phyloP scores from a whole-genome alignment of 2,797 vertebrate species.

The Anguilla pacifica region DNA sequence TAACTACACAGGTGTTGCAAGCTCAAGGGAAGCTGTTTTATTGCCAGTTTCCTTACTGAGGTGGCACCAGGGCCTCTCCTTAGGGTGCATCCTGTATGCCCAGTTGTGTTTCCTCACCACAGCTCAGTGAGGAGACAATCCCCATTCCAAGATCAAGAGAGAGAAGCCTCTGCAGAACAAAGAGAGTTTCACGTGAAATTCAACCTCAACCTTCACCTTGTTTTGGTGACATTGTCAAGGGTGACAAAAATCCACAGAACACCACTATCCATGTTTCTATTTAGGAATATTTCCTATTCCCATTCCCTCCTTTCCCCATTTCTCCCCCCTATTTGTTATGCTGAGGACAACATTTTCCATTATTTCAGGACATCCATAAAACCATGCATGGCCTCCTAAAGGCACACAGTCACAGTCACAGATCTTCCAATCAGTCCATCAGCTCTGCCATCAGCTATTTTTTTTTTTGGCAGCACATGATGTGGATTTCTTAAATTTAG shows the following conservation, averaged over 20 bases:
- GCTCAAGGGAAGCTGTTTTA: background rate
- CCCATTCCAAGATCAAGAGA: background rate
- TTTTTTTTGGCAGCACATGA: background rate
- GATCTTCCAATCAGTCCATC: background rate
- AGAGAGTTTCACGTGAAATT: background rate
- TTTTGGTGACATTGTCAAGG: background rate
- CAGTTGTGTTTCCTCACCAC: background rate
- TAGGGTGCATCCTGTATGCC: background rate
- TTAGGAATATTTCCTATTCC: background rate
- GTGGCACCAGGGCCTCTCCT: background rate
- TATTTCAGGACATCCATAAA: background rate
- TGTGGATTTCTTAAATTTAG: background rate
- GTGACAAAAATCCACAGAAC: background rate
- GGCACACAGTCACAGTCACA: background rate
- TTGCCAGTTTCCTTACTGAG: background rate
- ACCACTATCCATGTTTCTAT: background rate
- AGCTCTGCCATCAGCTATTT: background rate
- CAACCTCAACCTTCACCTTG: background rate
- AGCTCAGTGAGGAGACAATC: background rate
- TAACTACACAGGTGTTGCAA: background rate
- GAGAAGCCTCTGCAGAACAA: background rate
- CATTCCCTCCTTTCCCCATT: too few species aligned
- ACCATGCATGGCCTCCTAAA: background rate
- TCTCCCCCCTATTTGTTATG: background rate
- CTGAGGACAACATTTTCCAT: background rate